Base-by-base conservation (phyloP, 2,888 invertebrate species). In the Tipula vernalis region DNA sequence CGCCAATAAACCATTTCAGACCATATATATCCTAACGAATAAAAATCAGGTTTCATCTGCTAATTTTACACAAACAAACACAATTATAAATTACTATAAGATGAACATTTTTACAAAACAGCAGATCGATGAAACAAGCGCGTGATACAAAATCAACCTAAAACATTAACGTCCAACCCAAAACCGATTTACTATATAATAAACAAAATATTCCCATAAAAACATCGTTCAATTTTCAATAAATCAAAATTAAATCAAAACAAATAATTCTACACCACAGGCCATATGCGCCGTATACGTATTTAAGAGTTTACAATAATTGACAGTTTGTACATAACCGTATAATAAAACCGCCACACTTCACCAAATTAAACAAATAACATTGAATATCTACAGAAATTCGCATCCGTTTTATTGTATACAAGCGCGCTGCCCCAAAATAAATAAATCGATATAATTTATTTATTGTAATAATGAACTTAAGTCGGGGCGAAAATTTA, bases 241-340 rank as follows among this genome's bases (percentile, higher is more conserved):
- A 71, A 71, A 71, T 71, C 71, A 71, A 71, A 71, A 71, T 71
- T 71, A 71, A 71, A 71, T 71, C 71, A 71, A 71, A 71, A 71
- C 71, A 71, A 71, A 71, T 71, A 71, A 71, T 71, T 71, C 28
- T 28, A 28, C 71, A 71, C 71, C 71, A 71, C 71, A 71, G 8
- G 28, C 4, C 28, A 6, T 15, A 71, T 71, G 28, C 28, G 71
- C 71, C 10, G 51, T 51, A 51, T 51, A 71, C 28, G 71, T 28
- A 71, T 71, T 28, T 28, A 71, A 71, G 71, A 71, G 71, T 71
- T 71, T 71, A 71, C 71, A 71, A 10, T 71, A 71, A 71, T 71
- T 71, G 71, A 71, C 71, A 71, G 71, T 71, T 71, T 71, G 71
- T 71, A 71, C 28, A 28, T 28, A 71, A 28, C 28, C 71, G 71